These are phyloP conservation scores for Cheilosia urbana DNA, from an alignment of 2,888 invertebrate genomes.

Conservation along the genomic window DNA sequence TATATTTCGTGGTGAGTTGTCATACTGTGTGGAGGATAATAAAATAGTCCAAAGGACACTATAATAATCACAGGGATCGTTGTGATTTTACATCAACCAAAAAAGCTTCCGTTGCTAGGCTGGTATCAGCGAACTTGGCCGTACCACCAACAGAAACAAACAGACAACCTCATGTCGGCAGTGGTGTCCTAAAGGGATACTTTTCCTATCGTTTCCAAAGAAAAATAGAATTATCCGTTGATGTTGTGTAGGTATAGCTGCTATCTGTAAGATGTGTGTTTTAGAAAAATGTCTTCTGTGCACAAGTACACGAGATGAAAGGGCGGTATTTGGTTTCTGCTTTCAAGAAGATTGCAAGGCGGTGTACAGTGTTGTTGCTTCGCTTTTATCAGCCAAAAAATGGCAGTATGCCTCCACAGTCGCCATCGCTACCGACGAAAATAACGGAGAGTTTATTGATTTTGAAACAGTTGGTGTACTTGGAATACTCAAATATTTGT, in stretches of 20 bases:
- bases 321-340: not conserved
- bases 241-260: not conserved
- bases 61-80: conserved; percentile 45
- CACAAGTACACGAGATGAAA: not conserved
- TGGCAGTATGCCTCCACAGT: not conserved
- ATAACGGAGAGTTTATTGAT: conserved; percentile 14
- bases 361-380: not conserved
- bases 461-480: not conserved
- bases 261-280: conserved; percentile 14
- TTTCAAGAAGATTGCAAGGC: conserved; percentile 36
- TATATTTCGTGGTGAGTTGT: not conserved
- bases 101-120: conserved; percentile 24
- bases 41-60: conserved; percentile 54
- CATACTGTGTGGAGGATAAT: conserved; percentile 31
- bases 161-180: not conserved
- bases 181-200: conserved; percentile 17
- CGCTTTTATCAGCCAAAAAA: not conserved
- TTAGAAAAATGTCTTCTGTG: conserved; percentile 16
- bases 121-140: not conserved
- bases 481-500: conserved; percentile 2
- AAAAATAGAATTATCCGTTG: conserved; percentile 8
- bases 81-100: conserved; percentile 46
- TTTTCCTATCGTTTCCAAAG: not conserved
- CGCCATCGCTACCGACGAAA: not conserved
- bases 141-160: not conserved